A percentile compares a stretch with the other conserved stretches of the same genome.
phyloP scores from a whole-genome alignment of 2,888 invertebrate species.

The Spisula subtruncata region DNA sequence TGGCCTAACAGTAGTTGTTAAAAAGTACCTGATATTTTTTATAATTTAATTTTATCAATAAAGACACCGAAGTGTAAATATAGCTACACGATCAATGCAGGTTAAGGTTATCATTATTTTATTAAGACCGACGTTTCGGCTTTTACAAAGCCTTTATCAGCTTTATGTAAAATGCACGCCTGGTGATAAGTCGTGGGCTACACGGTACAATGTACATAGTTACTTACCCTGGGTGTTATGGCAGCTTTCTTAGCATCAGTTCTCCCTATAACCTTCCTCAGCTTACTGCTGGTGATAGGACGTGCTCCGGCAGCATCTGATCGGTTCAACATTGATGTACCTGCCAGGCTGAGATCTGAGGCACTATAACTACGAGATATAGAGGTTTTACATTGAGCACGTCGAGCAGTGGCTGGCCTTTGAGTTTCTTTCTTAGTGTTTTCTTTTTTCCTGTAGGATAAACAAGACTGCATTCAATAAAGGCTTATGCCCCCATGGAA shows the following conservation, averaged over 20 bases:
- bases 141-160: too few relatives aligned
- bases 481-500: too few relatives aligned
- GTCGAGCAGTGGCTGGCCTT: conserved; percentile 55
- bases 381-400: conserved; percentile 30
- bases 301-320: conserved; percentile 70
- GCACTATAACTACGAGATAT: conserved; percentile 69
- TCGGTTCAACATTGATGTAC: conserved; percentile 71
- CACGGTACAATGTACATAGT: background rate
- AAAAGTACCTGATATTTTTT: too few relatives aligned
- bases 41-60: too few relatives aligned
- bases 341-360: conserved; percentile 70
- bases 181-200: too few relatives aligned
- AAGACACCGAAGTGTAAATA: too few relatives aligned
- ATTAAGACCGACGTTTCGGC: too few relatives aligned
- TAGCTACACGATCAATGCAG: too few relatives aligned
- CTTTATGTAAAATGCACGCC: too few relatives aligned
- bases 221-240: conserved; percentile 76
- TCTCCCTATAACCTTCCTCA: conserved; percentile 72
- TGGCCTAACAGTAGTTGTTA: too few relatives aligned
- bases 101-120: too few relatives aligned
- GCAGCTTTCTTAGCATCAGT: conserved; percentile 67
- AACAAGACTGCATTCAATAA: too few relatives aligned
- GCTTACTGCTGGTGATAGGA: conserved; percentile 75
- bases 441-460: background rate
- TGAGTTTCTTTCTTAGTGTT: conserved; percentile 30